Base-by-base conservation (phyloP, 2,113 vertebrate genomes). In the Chrysochloris asiatica region DNA sequence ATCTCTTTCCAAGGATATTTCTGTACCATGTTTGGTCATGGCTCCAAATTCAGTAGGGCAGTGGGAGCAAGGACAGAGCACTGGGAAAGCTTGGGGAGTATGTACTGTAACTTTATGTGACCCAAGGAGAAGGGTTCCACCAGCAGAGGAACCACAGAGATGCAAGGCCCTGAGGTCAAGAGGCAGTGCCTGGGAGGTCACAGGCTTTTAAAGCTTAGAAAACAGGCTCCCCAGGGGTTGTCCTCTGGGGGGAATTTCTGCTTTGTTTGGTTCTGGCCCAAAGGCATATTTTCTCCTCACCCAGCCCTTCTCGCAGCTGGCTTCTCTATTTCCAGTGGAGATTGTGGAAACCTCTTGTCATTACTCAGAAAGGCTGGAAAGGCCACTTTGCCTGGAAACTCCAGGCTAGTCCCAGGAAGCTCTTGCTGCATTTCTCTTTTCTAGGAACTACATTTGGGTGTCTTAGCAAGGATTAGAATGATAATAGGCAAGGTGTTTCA, bases 241-340 rank as follows among this genome's bases (percentile, higher is more conserved):
- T 47, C 41, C 86, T 83, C 77, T 7, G 3, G 59, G 22, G 56
- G 67, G 24, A 93, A 89, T 67, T 89, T 87, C 38, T 82, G 69
- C 45, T 95, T 93, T 63, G 8, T 80, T 90, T 92, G 54, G 84
- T 93, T 47, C 67, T 77, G 33, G 19, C 38, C 45, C 92, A 82
- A 94, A 81, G 11, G 43, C 38, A 83, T 52, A 84, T 48, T 89
- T 86, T 33, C 36, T 76, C 48, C 72, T 89, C 63, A 72, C 19
- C n/a, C 80, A 67, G 52, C 84, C n/a, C 52, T 63, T 52, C 71
- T 77, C n/a, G 59, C 11, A 36, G 38, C 56, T 36, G 59, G 24
- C 26, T 36, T 6, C 82, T 52, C 36, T 54, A 50, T 50, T 47
- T 83, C 50, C 8, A 1, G 59, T 72, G 56, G 48, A 83, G 83